These are phyloP conservation scores for Panzeria rudis DNA, from an alignment of 2,888 invertebrate species.

Conservation along the genomic window DNA sequence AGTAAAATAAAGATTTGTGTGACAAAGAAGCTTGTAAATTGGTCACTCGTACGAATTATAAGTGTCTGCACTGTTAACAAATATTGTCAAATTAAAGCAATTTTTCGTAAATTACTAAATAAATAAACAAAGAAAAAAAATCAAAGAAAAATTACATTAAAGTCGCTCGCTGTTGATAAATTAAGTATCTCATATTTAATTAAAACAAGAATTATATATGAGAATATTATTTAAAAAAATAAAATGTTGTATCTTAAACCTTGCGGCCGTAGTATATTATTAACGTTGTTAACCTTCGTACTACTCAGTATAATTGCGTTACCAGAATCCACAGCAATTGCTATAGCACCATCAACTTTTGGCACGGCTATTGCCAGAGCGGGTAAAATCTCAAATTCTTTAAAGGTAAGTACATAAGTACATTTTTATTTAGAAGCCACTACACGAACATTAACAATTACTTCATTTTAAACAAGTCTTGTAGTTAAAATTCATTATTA, in stretches of 20 bases:
- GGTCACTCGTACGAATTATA: not conserved
- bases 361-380: conserved; percentile 83
- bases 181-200: not conserved
- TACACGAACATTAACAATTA: not conserved
- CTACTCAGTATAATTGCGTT: conserved; percentile 53
- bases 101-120: not conserved
- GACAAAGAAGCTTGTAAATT: not conserved
- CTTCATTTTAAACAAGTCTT: not conserved
- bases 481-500: too few species aligned
- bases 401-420: conserved; percentile 80
- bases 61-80: not conserved
- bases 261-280: conserved; percentile 37
- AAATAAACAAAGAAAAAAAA: not conserved
- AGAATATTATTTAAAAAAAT: conserved; percentile 38
- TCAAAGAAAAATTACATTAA: not conserved
- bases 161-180: conserved; percentile 2
- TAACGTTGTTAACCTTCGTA: conserved; percentile 56
- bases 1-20: not conserved
- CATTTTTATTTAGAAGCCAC: not conserved
- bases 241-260: conserved; percentile 54
- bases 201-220: conserved; percentile 17
- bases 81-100: not conserved
- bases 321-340: conserved; percentile 77
- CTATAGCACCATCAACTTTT: conserved; percentile 83
- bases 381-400: conserved; percentile 82